These are phyloP conservation scores for Aethina tumida DNA, from an alignment of 1,140 invertebrate species.

Conservation along the genomic window DNA sequence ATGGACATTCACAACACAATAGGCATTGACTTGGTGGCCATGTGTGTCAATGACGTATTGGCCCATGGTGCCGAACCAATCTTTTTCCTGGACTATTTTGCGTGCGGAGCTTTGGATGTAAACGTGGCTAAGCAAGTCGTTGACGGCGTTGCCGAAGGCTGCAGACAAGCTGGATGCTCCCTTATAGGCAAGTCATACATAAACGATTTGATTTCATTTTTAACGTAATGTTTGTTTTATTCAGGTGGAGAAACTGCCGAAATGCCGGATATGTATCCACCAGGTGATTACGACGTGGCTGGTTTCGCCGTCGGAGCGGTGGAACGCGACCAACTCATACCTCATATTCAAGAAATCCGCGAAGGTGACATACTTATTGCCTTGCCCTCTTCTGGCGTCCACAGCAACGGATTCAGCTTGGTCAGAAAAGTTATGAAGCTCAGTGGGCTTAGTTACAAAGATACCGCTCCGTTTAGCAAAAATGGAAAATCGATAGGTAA, in stretches of 20 bases:
- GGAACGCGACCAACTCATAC: conserved; percentile 65
- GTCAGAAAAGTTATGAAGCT: conserved; percentile 76
- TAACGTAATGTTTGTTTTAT: conserved; percentile 11
- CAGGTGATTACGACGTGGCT: conserved; percentile 86
- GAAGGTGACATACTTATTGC: conserved; percentile 79
- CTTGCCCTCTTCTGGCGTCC: conserved; percentile 79
- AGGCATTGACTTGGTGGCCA: conserved; percentile 93
- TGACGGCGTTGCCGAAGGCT: conserved; percentile 78
- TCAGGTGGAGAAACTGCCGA: conserved; percentile 90
- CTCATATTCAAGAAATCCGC: conserved; percentile 57
- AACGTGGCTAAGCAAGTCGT: conserved; percentile 67
- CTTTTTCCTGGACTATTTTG: conserved; percentile 95
- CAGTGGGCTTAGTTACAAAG: conserved; percentile 49
- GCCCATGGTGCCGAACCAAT: conserved; percentile 91
- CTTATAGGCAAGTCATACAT: conserved; percentile 57
- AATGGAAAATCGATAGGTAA: conserved; percentile 48
- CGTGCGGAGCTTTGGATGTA: conserved; percentile 77
- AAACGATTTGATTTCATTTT: background rate
- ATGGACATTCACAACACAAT: conserved; percentile 71
- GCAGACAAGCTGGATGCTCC: conserved; percentile 74
- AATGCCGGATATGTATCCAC: conserved; percentile 87
- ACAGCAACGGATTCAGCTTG: conserved; percentile 94
- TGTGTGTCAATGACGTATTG: conserved; percentile 96
- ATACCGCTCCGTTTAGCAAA: conserved; percentile 68
- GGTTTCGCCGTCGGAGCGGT: conserved; percentile 92